These are phyloP conservation scores for Siniperca knerii DNA, from an alignment of 2,113 vertebrate genomes.

Conservation along the genomic window DNA sequence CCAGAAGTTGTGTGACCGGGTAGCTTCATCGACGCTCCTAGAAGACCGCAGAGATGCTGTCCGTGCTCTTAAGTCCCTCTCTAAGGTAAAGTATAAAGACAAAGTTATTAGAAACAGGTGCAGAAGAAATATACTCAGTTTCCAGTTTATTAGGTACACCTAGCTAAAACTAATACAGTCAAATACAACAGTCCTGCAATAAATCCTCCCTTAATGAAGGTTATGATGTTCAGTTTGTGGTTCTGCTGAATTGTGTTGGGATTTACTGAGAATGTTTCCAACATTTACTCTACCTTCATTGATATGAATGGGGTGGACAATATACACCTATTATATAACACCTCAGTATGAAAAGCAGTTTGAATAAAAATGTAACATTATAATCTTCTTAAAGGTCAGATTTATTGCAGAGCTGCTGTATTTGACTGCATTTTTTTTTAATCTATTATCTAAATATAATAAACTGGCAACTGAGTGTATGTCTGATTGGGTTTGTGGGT, in stretches of 20 bases:
- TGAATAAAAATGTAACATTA: background rate
- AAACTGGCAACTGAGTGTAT: background rate
- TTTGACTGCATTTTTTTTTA: background rate
- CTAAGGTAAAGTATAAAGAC: constrained; percentile 81
- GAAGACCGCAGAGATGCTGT: constrained; percentile 97
- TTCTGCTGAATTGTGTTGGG: background rate
- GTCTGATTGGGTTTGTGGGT: background rate
- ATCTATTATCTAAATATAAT: too few species aligned
- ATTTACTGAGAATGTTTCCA: background rate
- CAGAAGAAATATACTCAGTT: background rate
- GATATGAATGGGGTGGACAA: background rate
- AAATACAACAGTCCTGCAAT: background rate
- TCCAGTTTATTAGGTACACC: background rate
- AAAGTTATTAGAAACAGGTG: background rate
- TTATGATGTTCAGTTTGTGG: background rate
- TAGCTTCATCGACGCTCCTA: constrained; percentile 95
- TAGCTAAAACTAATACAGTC: background rate
- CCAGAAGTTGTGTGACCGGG: constrained; percentile 96
- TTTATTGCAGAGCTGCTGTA: background rate
- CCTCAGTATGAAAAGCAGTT: background rate
- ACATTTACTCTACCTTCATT: background rate
- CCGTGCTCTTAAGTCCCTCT: constrained; percentile 94
- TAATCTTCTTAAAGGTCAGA: background rate
- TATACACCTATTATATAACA: too few species aligned
- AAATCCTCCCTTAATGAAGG: background rate